Conservation (phyloP, 1,140 invertebrate species). For the Ostrea denselamellosa region DNA sequence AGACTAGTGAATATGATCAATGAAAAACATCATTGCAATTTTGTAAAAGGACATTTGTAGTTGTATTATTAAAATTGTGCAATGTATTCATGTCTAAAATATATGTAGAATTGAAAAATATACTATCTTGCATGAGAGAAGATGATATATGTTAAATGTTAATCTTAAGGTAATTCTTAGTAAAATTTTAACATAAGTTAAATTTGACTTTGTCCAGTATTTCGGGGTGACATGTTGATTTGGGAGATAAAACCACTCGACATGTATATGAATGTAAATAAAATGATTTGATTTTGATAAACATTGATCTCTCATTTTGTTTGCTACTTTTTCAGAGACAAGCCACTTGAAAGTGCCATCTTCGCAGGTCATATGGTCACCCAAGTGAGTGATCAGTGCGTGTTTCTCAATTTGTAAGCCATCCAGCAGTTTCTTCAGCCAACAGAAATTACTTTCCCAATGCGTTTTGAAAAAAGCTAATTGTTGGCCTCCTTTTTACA, state of each 20-base stretch:
- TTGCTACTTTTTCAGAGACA: conserved; percentile 9
- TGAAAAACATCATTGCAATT: background rate
- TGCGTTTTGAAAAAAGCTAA: background rate
- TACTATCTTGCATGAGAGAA: too few species aligned
- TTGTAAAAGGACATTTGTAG: background rate
- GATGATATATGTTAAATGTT: too few species aligned
- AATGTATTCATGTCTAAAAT: background rate
- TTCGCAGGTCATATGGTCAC: background rate
- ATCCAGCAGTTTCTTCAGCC: background rate
- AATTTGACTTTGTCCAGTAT: background rate
- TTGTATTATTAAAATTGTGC: background rate
- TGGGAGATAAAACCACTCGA: conserved; percentile 30
- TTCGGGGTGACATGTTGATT: conserved; percentile 1
- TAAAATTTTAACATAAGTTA: background rate
- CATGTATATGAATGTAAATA: conserved; percentile 35
- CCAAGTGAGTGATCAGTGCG: background rate
- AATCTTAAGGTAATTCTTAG: too few species aligned
- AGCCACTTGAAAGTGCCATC: conserved; percentile 28
- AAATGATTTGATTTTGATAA: conserved; percentile 29
- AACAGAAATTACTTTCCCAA: background rate
- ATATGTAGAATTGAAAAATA: background rate
- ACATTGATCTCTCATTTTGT: conserved; percentile 6
- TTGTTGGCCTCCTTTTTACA: background rate
- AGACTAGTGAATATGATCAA: background rate
- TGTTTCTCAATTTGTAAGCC: background rate